Evolutionary conservation across 2,113 vertebrate species (phyloP), one percentile per base, ranked within the genome.

Genomic region (Chloropsis hardwickii): DNA sequence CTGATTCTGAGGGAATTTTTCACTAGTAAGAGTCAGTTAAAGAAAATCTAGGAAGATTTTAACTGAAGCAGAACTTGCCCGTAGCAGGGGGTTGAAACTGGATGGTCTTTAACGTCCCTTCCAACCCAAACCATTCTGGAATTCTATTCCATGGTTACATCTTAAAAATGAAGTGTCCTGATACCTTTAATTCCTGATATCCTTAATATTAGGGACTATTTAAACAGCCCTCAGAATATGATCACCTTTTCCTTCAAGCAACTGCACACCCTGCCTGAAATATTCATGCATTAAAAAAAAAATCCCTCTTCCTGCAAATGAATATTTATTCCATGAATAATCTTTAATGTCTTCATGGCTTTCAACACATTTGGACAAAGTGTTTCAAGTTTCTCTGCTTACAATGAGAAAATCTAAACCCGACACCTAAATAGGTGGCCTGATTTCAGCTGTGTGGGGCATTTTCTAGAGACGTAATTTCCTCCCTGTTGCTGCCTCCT

Each of bases 271-370:
- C 65, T 33, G 74, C 76, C 58, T 64, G 64, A 67, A 82, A 81
- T 64, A 82, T 18, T 70, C 11, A 39, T 18, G 39, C 4, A 5
- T 22, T 45, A 0, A 25, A 62, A 62, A 47, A 80, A 14, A 25
- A 86, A 13, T 7, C 31, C 79, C 64, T 86, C 53, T 91, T 72
- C 82, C 88, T 92, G 67, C 64, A 50, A 84, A 88, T 83, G 67
- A 86, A 73, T 94, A 85, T 88, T 85, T 91, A 83, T 95, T 40
- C 92, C 74, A n/a, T 74, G 88, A 83, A 94, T 93, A 95, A 95
- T 93, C 79, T 48, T 65, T 19, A 90, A 92, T 31, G 88, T 64
- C 90, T 88, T 88, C 0, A 0, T 33, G 73, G 86, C 90, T 95
- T 94, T 96, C 95, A 91, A 67, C 96, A 84, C 72, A 2, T 67